These are phyloP conservation scores for Callionymus lyra DNA, from an alignment of 2,113 vertebrate genomes.

Conservation along the genomic window DNA sequence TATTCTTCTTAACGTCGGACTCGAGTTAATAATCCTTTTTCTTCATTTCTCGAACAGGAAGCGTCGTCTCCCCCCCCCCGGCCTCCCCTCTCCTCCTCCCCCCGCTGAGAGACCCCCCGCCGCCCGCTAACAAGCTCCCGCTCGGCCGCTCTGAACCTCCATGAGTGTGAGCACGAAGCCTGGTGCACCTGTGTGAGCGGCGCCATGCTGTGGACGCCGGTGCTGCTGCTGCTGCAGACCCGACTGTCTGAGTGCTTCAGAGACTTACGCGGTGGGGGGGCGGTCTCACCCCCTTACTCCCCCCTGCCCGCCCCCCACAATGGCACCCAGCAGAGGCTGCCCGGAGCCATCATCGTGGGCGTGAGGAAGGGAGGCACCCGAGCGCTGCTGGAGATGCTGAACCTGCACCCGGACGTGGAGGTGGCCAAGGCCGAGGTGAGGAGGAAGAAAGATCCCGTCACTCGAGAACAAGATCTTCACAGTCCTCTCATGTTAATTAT, in stretches of 20 bases:
- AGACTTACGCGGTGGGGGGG: constrained; percentile 42
- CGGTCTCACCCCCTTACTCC: constrained; percentile 14
- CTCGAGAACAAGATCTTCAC: too few relatives aligned
- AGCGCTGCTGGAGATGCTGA: constrained; percentile 74
- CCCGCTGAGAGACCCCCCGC: constrained; percentile 9
- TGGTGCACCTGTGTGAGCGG: constrained; percentile 17
- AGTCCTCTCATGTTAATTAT: too few relatives aligned
- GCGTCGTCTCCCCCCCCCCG: neutral
- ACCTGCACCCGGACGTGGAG: constrained; percentile 70
- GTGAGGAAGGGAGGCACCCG: constrained; percentile 75
- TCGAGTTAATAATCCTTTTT: too few relatives aligned
- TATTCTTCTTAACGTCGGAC: too few relatives aligned
- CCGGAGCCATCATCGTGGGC: constrained; percentile 71
- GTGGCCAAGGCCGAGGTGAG: constrained; percentile 68
- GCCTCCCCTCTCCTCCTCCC: neutral
- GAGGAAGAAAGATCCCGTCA: neutral
- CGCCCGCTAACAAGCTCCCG: constrained; percentile 29
- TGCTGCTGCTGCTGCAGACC: constrained; percentile 68
- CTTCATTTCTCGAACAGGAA: neutral
- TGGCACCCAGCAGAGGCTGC: constrained; percentile 56
- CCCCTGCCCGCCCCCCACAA: constrained; percentile 36
- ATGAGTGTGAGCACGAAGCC: constrained; percentile 42
- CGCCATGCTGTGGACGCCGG: constrained; percentile 69
- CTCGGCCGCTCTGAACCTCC: constrained; percentile 20
- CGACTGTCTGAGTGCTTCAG: constrained; percentile 64